Evolutionary conservation across 2,888 invertebrate species (phyloP).

Genomic region (Cyclophora albipunctata): DNA sequence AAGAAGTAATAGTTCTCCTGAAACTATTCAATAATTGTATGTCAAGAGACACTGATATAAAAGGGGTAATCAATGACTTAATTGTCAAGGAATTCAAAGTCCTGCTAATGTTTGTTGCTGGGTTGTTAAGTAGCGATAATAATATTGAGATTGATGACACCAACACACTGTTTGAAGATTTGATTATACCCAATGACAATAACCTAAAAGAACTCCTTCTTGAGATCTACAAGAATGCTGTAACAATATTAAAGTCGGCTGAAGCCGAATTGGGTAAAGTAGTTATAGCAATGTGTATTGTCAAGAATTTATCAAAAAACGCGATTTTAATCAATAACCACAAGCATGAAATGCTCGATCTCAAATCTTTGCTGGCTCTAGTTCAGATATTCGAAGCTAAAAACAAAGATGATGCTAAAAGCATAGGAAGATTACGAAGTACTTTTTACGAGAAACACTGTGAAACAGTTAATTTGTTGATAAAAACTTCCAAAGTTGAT

Average conservation of each 20-base stretch:
- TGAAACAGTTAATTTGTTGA: constrained; percentile 38
- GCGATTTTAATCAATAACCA: constrained; percentile 21
- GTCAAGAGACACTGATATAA: constrained; percentile 8
- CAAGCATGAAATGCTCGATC: constrained; percentile 36
- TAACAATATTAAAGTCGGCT: constrained; percentile 36
- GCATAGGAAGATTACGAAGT: constrained; percentile 48
- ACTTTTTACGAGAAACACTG: constrained; percentile 50
- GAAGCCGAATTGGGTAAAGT: constrained; percentile 34
- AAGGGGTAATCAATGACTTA: constrained; percentile 19
- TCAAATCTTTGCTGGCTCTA: constrained; percentile 30
- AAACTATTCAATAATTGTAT: constrained; percentile 32
- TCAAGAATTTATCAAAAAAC: constrained; percentile 32
- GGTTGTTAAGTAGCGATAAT: constrained; percentile 35
- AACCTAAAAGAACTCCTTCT: constrained; percentile 27
- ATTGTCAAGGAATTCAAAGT: constrained; percentile 30
- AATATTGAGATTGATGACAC: constrained; percentile 32
- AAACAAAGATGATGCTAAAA: constrained; percentile 30
- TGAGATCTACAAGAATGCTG: constrained; percentile 37
- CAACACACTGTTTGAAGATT: constrained; percentile 28
- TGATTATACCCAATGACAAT: constrained; percentile 19
- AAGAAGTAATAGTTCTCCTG: constrained; percentile 39
- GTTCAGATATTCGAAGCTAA: constrained; percentile 20
- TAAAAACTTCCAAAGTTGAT: constrained; percentile 13
- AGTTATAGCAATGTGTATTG: constrained; percentile 36
- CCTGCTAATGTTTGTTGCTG: constrained; percentile 36